Percentiles rank a stretch among this genome's conserved stretches.
phyloP scores from a whole-genome alignment of 1,140 invertebrate genomes.

The fruit fly (Drosophila melanogaster) region Release_6_plus_ISO1_MT NC_004354.4:20003501-20004000 shows the following conservation, averaged over 20 bases:
- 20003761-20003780: no score
- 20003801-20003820: no score
- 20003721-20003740: neutral
- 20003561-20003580: slow-evolving; percentile 7
- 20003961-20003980: no score
- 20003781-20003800: neutral
- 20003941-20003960: no score
- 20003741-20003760: neutral
- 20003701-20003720: neutral
- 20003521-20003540: slow-evolving; percentile 29
- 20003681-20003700: slow-evolving; percentile 3
- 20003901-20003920: no score
- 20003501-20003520: slow-evolving; percentile 12
- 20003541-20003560: slow-evolving; percentile 13
- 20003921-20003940: no score
- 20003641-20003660: slow-evolving; percentile 49
- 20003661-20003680: slow-evolving; percentile 28
- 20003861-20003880: no score
- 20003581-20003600: neutral
- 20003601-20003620: slow-evolving; percentile 54
- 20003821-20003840: no score
- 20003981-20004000: no score
- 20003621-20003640: slow-evolving; percentile 80
- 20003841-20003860: no score
- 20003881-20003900: no score